Conservation (phyloP, 2,888 invertebrate genomes). For the Clanis bilineata region DNA sequence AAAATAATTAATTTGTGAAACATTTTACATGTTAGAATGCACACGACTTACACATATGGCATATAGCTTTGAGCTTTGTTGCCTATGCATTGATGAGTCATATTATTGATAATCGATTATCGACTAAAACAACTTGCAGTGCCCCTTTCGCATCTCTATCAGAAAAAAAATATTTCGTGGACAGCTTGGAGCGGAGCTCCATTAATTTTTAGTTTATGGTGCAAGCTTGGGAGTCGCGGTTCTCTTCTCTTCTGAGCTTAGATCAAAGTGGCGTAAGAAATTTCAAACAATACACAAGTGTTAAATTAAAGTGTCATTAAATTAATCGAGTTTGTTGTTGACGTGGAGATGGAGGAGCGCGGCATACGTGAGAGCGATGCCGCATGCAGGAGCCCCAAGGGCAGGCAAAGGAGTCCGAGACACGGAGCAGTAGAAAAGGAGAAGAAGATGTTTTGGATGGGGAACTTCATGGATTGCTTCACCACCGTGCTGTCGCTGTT, state of each 20-base stretch:
- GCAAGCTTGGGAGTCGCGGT: slow-evolving; percentile 4
- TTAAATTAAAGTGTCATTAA: neutral
- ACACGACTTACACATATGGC: too few relatives aligned
- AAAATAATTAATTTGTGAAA: too few relatives aligned
- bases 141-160: neutral
- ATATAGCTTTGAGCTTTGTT: too few relatives aligned
- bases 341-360: slow-evolving; percentile 32
- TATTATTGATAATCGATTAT: neutral
- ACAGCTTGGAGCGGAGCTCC: neutral
- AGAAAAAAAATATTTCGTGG: neutral
- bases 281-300: neutral
- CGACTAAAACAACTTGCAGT: neutral
- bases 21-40: too few relatives aligned
- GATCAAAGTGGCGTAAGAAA: neutral
- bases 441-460: slow-evolving; percentile 87
- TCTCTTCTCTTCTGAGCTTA: neutral
- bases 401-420: slow-evolving; percentile 33
- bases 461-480: slow-evolving; percentile 93
- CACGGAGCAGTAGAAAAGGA: slow-evolving; percentile 37
- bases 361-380: slow-evolving; percentile 28
- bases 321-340: neutral
- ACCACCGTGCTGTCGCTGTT: slow-evolving; percentile 94
- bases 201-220: slow-evolving; percentile 3
- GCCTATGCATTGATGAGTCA: too few relatives aligned
- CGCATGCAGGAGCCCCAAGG: slow-evolving; percentile 32